Evolutionary conservation across 1,140 invertebrate species (phyloP), one percentile per base, ranked within the genome.

Genomic region (Mylabris phalerata): DNA sequence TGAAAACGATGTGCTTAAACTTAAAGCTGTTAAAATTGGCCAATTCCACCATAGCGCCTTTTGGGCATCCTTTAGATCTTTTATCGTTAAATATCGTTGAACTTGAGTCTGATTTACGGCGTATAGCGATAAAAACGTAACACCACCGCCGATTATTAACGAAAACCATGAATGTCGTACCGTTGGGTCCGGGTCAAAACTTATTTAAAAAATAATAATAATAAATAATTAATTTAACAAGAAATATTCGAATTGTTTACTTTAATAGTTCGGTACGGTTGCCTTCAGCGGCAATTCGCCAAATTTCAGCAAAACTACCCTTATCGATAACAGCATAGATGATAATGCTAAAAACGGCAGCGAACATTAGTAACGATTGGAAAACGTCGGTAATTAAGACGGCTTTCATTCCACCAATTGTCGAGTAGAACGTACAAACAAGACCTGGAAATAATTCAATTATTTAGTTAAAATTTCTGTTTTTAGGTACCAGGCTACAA

Each of bases 331-430:
- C 74, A 1, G 85, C 88, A 69, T 83, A 85, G 13, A 86, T 79
- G 26, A 92, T 87, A 2, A 95, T 81, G 67, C 84, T 82, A 62
- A 89, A 85, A 5, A 91, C 71, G 0, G 88, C 80, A 11, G 73
- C 79, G 71, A 88, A 90, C 89, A 92, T 92, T 4, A 92, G 77
- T 2, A 87, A 25, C 2, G 85, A 85, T 77, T 90, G 90, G 69
- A 93, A 92, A 1, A 92, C 82, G 72, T 94, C 92, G 1, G 90
- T 93, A 67, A 89, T 80, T n/a, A 94, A 74, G 0, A 94, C 90
- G 13, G 92, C 91, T 71, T 93, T 93, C 75, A 94, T 92, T 11
- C 92, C 92, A 38, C 92, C 92, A 70, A 93, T 78, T 6, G 87
- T 85, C 0, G 90, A 90, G 69, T 94, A 94, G 69, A 93, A 88